Evolutionary conservation across 2,888 invertebrate genomes (phyloP), one percentile per base, ranked within the genome.

Genomic region (Hirtodrosophila trivittata): DNA sequence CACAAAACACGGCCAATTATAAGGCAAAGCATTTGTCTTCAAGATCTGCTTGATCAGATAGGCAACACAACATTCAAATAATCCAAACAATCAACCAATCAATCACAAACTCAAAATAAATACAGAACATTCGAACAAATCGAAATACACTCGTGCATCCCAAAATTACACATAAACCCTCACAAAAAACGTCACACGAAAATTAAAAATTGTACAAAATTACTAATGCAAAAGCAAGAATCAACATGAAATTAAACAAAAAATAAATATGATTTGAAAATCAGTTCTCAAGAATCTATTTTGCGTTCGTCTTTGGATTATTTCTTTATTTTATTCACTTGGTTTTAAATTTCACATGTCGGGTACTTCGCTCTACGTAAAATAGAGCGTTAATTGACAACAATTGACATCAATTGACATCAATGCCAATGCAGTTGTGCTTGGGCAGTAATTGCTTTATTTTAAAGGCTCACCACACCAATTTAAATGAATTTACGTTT

Each of bases 251-350:
- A 70, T 64, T 68, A 59, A 60, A 50, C 43, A 59, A 41, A 68
- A 62, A 66, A 52, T 43, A 58, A 60, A 21, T 63, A 58, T 80
- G 32, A 57, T 62, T 68, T 71, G 4, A 13, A 41, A 63, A 68
- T 77, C 28, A 39, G 63, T 83, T 83, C 54, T 58, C 66, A 57
- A 76, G 47, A 46, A 60, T 39, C 73, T 68, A 65, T 68, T 76
- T 60, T 58, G 60, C 60, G 59, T 68, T 70, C 46, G 59, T 59
- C 33, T 80, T 76, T n/a, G n/a, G n/a, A n/a, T n/a, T 76, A 65
- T 70, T 66, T 28, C 42, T 74, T 57, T 57, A 56, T 54, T 75
- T 10, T 9, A 49, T 39, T 38, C 55, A 43, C 28, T 49, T 51
- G 33, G 54, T 33, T 35, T 57, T 39, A 42, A 43, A 28, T 68